Evolutionary conservation across 2,113 vertebrate species (phyloP), one percentile per base, ranked within the genome.

Genomic region (Anguilla japonica): DNA sequence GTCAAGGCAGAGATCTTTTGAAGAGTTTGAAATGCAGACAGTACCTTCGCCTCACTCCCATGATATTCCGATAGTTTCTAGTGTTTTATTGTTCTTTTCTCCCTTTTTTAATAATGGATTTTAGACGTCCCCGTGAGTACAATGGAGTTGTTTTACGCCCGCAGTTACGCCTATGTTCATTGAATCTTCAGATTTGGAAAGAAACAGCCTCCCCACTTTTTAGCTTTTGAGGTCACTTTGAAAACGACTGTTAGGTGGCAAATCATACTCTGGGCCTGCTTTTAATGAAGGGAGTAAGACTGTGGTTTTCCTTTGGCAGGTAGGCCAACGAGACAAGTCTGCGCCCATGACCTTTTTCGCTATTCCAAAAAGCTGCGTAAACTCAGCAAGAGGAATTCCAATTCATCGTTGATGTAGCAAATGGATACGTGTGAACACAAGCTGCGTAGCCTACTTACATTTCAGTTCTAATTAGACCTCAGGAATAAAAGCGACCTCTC

Each of bases 101-200:
- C 71, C 39, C 83, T 56, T 88, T 92, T 87, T 46, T 46, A 91
- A 92, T 91, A 90, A 91, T 91, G 78, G 87, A 91, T 89, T 60
- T 87, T 86, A 84, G 75, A 84, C 82, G 20, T 75, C 60, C 67
- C 83, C 5, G 86, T 85, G 80, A 83, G 79, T 60, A 9, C 40
- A 87, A 60, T 15, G 86, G 80, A 84, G 40, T 63, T 22, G 56
- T 83, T 53, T 60, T 34, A 14, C 34, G 84, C 43, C 14, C 56
- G 83, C 18, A 75, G 29, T 11, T 34, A 34, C 34, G 34, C 34
- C 34, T 81, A 80, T 63, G 43, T 46, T 75, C 81, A 83, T 84
- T 79, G 67, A 40, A 34, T 91, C 82, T 53, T 60, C 53, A 84
- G 57, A 40, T 39, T 56, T 15, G 82, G 41, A 34, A 39, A 22